Percentiles rank a stretch among this genome's conserved stretches.
Conservation (phyloP, 2,113 vertebrate species). For the Phalacrocorax carbo region DNA sequence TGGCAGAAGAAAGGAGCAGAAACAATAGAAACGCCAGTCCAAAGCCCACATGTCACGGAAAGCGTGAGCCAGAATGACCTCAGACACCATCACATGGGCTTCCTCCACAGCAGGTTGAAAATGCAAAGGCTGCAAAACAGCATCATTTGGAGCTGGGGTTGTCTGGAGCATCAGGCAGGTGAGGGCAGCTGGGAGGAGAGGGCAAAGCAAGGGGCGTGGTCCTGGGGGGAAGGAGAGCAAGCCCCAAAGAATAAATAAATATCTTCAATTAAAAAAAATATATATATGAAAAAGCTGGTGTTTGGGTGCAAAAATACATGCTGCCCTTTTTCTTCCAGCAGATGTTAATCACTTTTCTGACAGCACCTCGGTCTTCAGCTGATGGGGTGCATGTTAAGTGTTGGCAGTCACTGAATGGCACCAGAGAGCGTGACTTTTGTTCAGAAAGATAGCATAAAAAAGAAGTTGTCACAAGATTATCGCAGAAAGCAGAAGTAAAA, state of each 20-base stretch:
- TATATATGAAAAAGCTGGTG: not conserved
- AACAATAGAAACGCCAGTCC: not conserved
- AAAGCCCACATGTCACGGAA: not conserved
- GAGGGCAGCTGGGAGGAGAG: not conserved
- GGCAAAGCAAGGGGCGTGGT: not conserved
- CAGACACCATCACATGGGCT: not conserved
- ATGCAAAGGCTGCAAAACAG: not conserved
- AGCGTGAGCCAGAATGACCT: not conserved
- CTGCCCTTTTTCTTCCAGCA: not conserved
- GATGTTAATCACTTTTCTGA: not conserved
- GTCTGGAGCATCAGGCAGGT: not conserved
- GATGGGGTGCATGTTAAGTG: fast-evolving
- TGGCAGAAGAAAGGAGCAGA: not conserved
- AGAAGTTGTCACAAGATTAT: not conserved
- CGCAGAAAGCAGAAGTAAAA: not conserved
- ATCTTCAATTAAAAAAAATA: not conserved
- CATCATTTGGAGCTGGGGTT: not conserved
- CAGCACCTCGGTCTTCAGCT: not conserved
- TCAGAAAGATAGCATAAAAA: not conserved
- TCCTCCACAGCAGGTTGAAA: not conserved
- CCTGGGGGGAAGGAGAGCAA: not conserved
- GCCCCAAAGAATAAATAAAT: not conserved
- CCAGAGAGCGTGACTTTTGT: fast-evolving
- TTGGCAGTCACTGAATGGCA: not conserved
- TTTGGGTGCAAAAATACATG: not conserved